Conservation (phyloP, 1,140 invertebrate species). For the Euglossa dilemma region DNA sequence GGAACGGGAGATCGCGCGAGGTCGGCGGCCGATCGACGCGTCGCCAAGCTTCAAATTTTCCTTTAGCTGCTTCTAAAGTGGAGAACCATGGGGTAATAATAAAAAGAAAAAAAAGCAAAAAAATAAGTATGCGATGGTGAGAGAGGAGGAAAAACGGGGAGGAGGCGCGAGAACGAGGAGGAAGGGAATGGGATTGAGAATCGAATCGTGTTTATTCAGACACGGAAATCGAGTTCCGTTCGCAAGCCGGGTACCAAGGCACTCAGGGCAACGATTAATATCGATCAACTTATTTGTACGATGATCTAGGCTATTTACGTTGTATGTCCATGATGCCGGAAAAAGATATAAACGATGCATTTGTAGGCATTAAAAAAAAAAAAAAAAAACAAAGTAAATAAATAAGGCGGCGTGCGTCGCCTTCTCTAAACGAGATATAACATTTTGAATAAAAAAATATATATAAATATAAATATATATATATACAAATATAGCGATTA, state of each 20-base stretch:
- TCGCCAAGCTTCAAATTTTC: constrained; percentile 37
- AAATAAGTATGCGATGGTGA: not conserved
- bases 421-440: constrained; percentile 51
- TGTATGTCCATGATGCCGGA: constrained; percentile 58
- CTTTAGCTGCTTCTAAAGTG: constrained; percentile 43
- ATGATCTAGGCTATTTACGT: constrained; percentile 71
- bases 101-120: no score
- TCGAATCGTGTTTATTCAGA: constrained; percentile 19
- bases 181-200: not conserved
- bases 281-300: constrained; percentile 73
- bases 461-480: constrained; percentile 27
- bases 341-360: constrained; percentile 50
- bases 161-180: not conserved
- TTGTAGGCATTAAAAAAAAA: constrained; percentile 45
- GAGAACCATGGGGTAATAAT: not conserved
- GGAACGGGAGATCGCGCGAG: not conserved
- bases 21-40: constrained; percentile 27
- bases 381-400: constrained; percentile 34
- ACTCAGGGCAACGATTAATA: constrained; percentile 74
- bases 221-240: constrained; percentile 63
- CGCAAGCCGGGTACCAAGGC: constrained; percentile 72
- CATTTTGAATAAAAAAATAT: constrained; percentile 54
- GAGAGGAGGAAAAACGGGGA: not conserved
- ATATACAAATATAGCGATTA: constrained; percentile 33
- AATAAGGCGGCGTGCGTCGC: constrained; percentile 29